Evolutionary conservation across 2,113 vertebrate genomes (phyloP).

Genomic region (Labrus mixtus): DNA sequence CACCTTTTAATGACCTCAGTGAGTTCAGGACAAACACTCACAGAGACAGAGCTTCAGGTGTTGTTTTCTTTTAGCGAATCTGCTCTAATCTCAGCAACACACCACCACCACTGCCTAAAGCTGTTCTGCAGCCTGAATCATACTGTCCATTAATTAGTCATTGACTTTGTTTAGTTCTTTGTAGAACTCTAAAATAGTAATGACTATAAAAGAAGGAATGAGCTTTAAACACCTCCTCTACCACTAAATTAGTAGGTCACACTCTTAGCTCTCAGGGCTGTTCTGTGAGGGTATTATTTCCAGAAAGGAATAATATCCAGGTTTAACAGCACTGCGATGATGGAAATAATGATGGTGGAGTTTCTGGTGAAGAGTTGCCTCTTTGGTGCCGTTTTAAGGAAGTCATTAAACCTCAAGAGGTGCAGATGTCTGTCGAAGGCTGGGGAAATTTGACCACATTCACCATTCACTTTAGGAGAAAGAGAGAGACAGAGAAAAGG

Average conservation of each 20-base stretch:
- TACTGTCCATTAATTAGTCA: neutral
- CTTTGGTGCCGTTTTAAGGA: conserved; percentile 13
- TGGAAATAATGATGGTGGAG: conserved; percentile 55
- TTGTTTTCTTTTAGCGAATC: neutral
- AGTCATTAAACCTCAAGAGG: conserved; percentile 26
- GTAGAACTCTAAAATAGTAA: neutral
- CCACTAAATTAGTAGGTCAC: too few species aligned
- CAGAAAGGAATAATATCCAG: neutral
- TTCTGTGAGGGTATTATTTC: conserved; percentile 33
- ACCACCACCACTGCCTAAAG: too few species aligned
- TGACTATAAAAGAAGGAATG: too few species aligned
- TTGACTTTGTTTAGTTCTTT: neutral
- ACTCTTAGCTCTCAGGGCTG: neutral
- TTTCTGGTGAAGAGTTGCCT: conserved; percentile 45
- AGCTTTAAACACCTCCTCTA: neutral
- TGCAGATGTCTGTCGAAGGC: conserved; percentile 26
- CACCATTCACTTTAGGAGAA: neutral
- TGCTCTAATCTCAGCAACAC: neutral
- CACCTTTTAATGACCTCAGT: too few species aligned
- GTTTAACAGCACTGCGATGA: conserved; percentile 28
- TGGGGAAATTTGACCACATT: neutral
- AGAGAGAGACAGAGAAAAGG: neutral
- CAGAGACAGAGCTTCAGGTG: neutral
- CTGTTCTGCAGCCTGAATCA: neutral
- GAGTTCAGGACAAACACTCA: too few species aligned